A percentile compares a stretch with the other conserved stretches of the same genome.
Conservation (phyloP, 2,113 vertebrate species). For the Zeus faber region DNA sequence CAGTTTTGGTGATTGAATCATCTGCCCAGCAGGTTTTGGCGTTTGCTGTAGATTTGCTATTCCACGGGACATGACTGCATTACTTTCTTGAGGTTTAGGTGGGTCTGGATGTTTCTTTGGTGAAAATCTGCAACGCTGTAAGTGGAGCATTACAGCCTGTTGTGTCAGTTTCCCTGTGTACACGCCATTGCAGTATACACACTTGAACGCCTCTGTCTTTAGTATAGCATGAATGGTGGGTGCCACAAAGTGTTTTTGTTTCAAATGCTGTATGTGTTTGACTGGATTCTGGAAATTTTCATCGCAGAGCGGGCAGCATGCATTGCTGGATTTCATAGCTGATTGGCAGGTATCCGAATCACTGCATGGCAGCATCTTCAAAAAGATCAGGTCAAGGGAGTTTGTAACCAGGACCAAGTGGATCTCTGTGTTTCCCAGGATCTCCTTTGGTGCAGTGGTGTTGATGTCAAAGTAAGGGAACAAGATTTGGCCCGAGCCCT, state of each 20-base stretch:
- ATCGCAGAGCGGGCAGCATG: constrained; percentile 88
- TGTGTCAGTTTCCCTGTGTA: constrained; percentile 93
- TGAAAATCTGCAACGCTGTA: constrained; percentile 88
- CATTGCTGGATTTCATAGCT: constrained; percentile 55
- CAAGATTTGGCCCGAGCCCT: constrained; percentile 78
- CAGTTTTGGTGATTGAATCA: constrained; percentile 41
- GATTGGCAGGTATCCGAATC: constrained; percentile 55
- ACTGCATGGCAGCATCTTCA: constrained; percentile 82
- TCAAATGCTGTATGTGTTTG: constrained; percentile 84
- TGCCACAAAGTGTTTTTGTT: constrained; percentile 89
- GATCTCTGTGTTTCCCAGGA: constrained; percentile 86
- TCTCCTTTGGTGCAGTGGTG: constrained; percentile 81
- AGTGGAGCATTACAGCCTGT: constrained; percentile 89
- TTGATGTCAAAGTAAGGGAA: constrained; percentile 92
- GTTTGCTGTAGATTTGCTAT: not conserved
- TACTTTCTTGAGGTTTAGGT: constrained; percentile 30
- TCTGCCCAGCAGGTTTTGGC: constrained; percentile 17
- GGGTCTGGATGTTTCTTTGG: constrained; percentile 77
- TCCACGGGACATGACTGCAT: not conserved
- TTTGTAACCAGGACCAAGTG: constrained; percentile 86
- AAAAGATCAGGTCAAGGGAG: constrained; percentile 80
- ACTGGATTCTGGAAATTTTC: constrained; percentile 77
- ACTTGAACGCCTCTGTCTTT: constrained; percentile 92
- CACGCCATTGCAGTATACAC: constrained; percentile 94
- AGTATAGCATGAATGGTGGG: constrained; percentile 91